Evolutionary conservation across 2,113 vertebrate species (phyloP).

Genomic region (Reinhardtius hippoglossoides): DNA sequence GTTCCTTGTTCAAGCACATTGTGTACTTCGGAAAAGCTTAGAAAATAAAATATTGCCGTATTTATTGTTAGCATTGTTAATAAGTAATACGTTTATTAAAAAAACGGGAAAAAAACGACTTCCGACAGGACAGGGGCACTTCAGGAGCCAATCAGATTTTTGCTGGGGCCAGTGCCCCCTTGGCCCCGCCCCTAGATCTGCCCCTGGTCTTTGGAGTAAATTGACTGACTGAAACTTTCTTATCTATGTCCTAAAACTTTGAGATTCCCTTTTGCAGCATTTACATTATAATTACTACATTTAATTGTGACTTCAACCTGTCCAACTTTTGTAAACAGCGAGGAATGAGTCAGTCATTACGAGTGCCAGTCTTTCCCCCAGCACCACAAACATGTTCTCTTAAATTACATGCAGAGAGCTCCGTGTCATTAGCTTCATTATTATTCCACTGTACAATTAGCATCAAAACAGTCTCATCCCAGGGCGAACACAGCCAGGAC

Average conservation of each 20-base stretch:
- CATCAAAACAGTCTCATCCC: conserved; percentile 50
- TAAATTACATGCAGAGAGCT: conserved; percentile 43
- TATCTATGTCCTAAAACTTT: background rate
- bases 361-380: background rate
- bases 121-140: background rate
- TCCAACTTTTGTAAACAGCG: conserved; percentile 41
- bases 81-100: no score
- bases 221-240: background rate
- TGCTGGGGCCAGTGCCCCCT: no score
- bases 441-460: conserved; percentile 63
- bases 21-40: no score
- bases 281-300: conserved; percentile 7
- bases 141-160: background rate
- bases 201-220: background rate
- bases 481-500: conserved; percentile 43
- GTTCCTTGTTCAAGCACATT: no score
- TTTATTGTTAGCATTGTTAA: no score
- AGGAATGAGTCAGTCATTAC: conserved; percentile 27
- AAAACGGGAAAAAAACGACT: no score
- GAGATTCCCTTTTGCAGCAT: background rate
- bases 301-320: conserved; percentile 30
- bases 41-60: no score
- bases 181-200: background rate
- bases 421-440: conserved; percentile 64
- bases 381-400: conserved; percentile 50